Percentiles rank a stretch among this genome's conserved stretches.
These are phyloP conservation scores for Loriculus beryllinus DNA, from an alignment of 2,797 vertebrate species.

Conservation along the genomic window DNA sequence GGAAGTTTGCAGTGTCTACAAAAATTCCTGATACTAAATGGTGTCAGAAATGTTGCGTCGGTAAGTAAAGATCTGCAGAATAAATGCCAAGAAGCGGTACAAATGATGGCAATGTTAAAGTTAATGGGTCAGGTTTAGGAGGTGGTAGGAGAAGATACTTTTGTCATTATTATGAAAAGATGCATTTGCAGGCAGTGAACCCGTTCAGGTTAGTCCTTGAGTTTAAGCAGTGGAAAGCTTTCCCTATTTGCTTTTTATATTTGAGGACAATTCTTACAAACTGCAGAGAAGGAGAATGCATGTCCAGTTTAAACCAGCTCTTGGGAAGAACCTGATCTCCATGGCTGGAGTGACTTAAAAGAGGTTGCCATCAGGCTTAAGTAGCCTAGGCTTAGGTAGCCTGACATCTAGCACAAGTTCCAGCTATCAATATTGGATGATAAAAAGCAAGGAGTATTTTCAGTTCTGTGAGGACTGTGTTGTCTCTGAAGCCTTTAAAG, in stretches of 20 bases:
- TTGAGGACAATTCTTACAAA: background rate
- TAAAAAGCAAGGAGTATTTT: background rate
- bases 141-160: background rate
- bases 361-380: background rate
- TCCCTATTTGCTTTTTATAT: background rate
- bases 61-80: constrained; percentile 76
- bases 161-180: background rate
- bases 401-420: background rate
- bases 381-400: background rate
- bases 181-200: background rate
- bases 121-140: background rate
- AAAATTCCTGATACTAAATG: constrained; percentile 99
- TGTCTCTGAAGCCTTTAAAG: background rate
- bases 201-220: background rate
- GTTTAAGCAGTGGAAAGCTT: background rate
- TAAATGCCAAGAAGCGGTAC: background rate
- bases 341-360: background rate
- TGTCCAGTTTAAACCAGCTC: background rate
- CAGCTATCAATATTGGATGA: background rate
- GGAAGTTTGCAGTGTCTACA: constrained; percentile 95
- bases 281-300: background rate
- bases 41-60: constrained; percentile 97
- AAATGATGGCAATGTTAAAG: background rate
- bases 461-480: background rate
- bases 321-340: background rate